These are phyloP conservation scores for Gandaritis pyraliata DNA, from an alignment of 2,888 invertebrate species.

Conservation along the genomic window DNA sequence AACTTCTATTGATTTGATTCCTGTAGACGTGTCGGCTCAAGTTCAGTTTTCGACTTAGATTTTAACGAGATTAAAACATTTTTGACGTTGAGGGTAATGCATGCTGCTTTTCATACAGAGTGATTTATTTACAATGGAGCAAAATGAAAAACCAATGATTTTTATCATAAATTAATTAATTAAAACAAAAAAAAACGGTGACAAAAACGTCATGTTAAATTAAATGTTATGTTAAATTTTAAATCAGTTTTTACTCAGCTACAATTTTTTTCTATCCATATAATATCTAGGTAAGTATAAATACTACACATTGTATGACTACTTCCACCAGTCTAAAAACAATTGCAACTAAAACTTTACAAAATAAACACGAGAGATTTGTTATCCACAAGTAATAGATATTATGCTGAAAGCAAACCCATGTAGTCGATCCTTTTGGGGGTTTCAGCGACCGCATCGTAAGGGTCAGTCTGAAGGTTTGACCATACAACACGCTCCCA, in stretches of 20 bases:
- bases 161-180: too few species aligned
- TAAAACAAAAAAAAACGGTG: too few species aligned
- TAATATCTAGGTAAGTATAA: too few species aligned
- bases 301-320: too few species aligned
- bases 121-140: too few species aligned
- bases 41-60: slow-evolving; percentile 12
- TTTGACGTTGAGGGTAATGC: background rate
- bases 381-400: slow-evolving; percentile 46
- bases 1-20: slow-evolving; percentile 35
- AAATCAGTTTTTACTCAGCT: too few species aligned
- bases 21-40: slow-evolving; percentile 11
- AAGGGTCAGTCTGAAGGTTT: slow-evolving; percentile 77
- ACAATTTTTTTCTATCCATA: too few species aligned
- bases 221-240: too few species aligned
- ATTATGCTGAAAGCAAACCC: slow-evolving; percentile 75
- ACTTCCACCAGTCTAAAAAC: too few species aligned
- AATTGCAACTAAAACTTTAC: slow-evolving; percentile 17
- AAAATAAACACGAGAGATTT: slow-evolving; percentile 35
- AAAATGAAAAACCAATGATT: too few species aligned
- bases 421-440: slow-evolving; percentile 71
- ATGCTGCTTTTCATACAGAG: background rate
- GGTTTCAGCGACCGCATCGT: slow-evolving; percentile 74
- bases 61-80: slow-evolving; percentile 21
- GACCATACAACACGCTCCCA: slow-evolving; percentile 68
- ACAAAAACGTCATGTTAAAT: too few species aligned